phyloP scores from a whole-genome alignment of 2,888 invertebrate species.

The Ectropis crepuscularia region DNA sequence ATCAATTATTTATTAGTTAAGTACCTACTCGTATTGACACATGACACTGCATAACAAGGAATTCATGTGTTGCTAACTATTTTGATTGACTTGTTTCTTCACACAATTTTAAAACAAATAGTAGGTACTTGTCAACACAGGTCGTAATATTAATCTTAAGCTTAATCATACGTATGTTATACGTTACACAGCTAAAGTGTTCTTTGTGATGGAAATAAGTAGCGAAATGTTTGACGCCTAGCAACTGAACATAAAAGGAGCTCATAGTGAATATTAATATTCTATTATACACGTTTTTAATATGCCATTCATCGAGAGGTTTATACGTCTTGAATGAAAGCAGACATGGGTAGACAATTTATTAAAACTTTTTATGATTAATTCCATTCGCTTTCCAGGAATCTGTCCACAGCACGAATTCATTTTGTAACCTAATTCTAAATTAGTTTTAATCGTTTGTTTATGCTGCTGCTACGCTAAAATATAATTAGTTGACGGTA shows the following conservation, averaged over 20 bases:
- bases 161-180: too few species aligned
- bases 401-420: background rate
- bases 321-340: background rate
- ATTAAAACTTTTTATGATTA: slow-evolving; percentile 1
- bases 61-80: too few species aligned
- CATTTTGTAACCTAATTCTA: background rate
- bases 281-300: slow-evolving; percentile 7
- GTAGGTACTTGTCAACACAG: too few species aligned
- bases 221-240: background rate
- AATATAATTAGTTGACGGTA: background rate
- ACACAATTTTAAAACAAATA: too few species aligned
- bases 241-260: slow-evolving; percentile 9
- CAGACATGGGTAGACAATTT: slow-evolving; percentile 6
- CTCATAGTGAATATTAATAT: slow-evolving; percentile 4
- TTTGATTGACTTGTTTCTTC: too few species aligned
- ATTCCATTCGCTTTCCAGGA: background rate
- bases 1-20: too few species aligned
- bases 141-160: too few species aligned
- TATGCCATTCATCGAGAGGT: slow-evolving; percentile 8
- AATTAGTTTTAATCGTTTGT: background rate
- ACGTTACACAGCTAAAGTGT: too few species aligned
- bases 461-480: background rate
- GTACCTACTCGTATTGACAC: too few species aligned
- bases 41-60: too few species aligned
- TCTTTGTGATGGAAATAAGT: background rate